Percentiles rank a stretch among this genome's conserved stretches.
Conservation (phyloP, 2,113 vertebrate species). For the Paratilapia polleni region DNA sequence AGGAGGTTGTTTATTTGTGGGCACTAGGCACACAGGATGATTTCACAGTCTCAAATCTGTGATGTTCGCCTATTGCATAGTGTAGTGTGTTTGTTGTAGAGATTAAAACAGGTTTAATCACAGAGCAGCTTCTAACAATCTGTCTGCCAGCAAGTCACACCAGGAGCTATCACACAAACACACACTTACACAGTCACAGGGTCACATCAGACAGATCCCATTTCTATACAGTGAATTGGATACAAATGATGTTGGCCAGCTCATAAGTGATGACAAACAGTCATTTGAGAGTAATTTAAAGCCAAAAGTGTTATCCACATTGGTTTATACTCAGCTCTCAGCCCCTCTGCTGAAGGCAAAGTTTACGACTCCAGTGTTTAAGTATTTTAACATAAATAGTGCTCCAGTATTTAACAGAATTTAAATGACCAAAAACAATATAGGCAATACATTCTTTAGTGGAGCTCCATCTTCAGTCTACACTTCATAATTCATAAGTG, state of each 20-base stretch:
- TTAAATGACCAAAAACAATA: background rate
- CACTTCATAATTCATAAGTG: background rate
- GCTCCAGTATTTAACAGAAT: too few species aligned
- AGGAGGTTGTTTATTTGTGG: background rate
- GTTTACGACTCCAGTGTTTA: background rate
- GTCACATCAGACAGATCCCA: conserved; percentile 45
- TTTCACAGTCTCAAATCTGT: conserved; percentile 13
- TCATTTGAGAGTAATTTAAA: conserved; percentile 38
- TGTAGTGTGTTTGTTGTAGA: conserved; percentile 33
- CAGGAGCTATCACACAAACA: conserved; percentile 1
- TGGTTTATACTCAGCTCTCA: conserved; percentile 35
- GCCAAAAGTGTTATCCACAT: conserved; percentile 13
- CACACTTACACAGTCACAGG: conserved; percentile 21
- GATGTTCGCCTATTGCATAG: background rate
- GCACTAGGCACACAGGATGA: background rate
- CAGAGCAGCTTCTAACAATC: conserved; percentile 67
- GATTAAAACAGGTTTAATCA: conserved; percentile 75
- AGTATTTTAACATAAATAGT: too few species aligned
- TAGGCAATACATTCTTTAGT: background rate
- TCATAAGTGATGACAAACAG: conserved; percentile 24
- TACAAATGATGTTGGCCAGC: conserved; percentile 16
- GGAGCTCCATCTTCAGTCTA: background rate
- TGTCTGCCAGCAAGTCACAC: conserved; percentile 56
- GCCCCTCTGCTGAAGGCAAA: background rate
- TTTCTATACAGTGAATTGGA: background rate